These are phyloP conservation scores for Chitala chitala DNA, from an alignment of 2,113 vertebrate genomes.

Conservation along the genomic window DNA sequence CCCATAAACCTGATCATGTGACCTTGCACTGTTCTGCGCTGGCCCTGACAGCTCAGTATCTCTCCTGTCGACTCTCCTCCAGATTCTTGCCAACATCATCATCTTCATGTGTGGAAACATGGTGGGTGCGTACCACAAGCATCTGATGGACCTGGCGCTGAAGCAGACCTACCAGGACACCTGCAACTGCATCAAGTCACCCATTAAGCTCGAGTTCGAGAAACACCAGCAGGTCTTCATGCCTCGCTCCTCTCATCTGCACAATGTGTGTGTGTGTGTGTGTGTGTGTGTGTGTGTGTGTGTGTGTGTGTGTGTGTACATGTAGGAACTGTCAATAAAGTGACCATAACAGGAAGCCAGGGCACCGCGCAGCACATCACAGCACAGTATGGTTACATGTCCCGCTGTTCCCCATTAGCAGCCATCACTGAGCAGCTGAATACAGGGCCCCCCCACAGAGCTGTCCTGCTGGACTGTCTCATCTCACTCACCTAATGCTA, in stretches of 20 bases:
- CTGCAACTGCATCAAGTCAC: conserved; percentile 95
- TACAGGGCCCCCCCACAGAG: no score
- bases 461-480: no score
- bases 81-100: conserved; percentile 93
- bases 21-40: background rate
- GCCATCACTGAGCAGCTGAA: no score
- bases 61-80: background rate
- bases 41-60: background rate
- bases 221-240: conserved; percentile 89
- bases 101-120: conserved; percentile 95
- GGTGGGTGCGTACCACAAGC: conserved; percentile 92
- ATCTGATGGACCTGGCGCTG: conserved; percentile 91
- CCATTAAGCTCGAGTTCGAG: conserved; percentile 95
- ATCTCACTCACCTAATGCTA: no score
- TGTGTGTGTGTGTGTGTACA: background rate
- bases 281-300: background rate
- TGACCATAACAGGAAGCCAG: no score
- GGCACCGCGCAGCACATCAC: no score
- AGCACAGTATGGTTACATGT: no score
- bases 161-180: conserved; percentile 95
- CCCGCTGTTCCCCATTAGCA: no score
- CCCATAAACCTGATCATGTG: background rate
- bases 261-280: background rate
- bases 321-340: background rate
- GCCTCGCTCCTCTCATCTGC: accelerated